phyloP scores from a whole-genome alignment of 2,888 invertebrate genomes.

The Coleophora flavipennella region DNA sequence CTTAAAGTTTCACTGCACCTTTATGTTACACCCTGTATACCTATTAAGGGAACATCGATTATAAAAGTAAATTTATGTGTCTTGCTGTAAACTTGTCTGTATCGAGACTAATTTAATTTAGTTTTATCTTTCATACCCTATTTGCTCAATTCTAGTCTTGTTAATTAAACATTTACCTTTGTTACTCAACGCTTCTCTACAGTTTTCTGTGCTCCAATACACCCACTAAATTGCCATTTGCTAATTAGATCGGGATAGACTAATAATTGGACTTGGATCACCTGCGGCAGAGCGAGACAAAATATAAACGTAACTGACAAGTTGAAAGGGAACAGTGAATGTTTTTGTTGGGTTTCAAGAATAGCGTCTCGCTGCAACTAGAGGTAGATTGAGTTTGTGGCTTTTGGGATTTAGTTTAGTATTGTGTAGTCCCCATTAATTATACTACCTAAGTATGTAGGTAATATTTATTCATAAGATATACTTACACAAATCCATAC shows the following conservation, averaged over 20 bases:
- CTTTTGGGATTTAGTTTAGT: background rate
- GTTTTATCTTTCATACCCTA: too few relatives aligned
- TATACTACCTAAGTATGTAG: too few relatives aligned
- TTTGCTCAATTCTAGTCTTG: too few relatives aligned
- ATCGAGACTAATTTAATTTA: too few relatives aligned
- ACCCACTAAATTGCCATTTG: slow-evolving; percentile 20
- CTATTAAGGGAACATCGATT: too few relatives aligned
- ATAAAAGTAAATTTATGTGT: too few relatives aligned
- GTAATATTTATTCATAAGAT: too few relatives aligned
- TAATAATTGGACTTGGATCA: slow-evolving; percentile 8
- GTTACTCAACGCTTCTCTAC: slow-evolving; percentile 1
- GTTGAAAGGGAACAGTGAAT: slow-evolving; percentile 1
- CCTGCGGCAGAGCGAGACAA: slow-evolving; percentile 3
- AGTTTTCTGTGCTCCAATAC: slow-evolving; percentile 1
- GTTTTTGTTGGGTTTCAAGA: background rate
- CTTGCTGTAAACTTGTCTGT: too few relatives aligned
- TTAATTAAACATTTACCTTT: too few relatives aligned
- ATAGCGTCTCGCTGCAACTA: background rate
- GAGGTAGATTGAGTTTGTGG: background rate
- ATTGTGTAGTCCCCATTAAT: background rate
- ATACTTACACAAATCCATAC: too few relatives aligned
- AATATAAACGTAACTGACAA: background rate
- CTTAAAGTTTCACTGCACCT: too few relatives aligned
- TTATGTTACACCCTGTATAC: too few relatives aligned
- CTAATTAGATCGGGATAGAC: slow-evolving; percentile 17